Percentiles rank a stretch among this genome's conserved stretches.
These are phyloP conservation scores for Mellivora capensis DNA, from an alignment of 2,113 vertebrate species.

Conservation along the genomic window DNA sequence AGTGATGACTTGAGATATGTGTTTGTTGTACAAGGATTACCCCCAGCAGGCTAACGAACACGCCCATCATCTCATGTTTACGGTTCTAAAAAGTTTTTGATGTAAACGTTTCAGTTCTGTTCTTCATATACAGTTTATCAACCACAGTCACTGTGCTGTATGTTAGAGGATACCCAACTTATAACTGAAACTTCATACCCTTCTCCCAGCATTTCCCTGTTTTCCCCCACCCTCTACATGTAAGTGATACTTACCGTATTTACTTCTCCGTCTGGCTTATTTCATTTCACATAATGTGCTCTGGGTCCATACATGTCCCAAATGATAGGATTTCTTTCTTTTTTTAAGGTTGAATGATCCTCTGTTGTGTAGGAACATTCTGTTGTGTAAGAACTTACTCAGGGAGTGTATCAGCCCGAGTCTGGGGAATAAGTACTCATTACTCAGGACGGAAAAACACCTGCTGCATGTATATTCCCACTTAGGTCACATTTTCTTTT, in stretches of 20 bases:
- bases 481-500: not conserved
- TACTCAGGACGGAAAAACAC: not conserved
- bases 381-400: not conserved
- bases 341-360: not conserved
- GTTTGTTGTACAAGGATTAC: not conserved
- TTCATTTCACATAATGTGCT: not conserved
- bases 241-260: not conserved
- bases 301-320: not conserved
- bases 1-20: not conserved
- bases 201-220: not conserved
- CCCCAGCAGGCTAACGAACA: not conserved
- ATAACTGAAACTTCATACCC: not conserved
- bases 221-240: rapidly evolving
- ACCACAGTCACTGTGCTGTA: not conserved
- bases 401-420: not conserved
- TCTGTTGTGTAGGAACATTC: not conserved
- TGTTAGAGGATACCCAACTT: not conserved
- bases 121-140: not conserved
- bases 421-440: not conserved
- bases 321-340: not conserved
- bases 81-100: not conserved
- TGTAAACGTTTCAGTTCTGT: not conserved
- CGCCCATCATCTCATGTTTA: not conserved
- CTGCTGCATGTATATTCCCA: not conserved
- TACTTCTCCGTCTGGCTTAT: not conserved